phyloP scores from a whole-genome alignment of 2,797 vertebrate species.

The Tamandua tetradactyla region DNA sequence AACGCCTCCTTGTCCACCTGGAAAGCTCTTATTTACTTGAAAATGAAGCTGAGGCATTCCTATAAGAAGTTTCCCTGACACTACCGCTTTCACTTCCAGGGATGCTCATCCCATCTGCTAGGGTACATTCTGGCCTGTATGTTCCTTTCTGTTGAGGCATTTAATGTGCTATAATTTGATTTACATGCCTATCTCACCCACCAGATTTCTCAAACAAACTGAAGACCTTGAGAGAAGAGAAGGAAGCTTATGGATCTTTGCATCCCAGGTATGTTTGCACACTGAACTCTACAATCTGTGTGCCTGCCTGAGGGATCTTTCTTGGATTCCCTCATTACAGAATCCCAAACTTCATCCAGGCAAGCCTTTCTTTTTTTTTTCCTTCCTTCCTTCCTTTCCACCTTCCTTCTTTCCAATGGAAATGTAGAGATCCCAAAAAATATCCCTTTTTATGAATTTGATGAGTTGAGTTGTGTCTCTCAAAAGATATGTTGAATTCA shows the following conservation, averaged over 20 bases:
- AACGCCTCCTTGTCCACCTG: not conserved
- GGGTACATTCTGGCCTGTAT: not conserved
- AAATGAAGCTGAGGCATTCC: not conserved
- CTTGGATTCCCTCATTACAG: not conserved
- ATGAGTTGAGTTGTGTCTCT: too few species aligned
- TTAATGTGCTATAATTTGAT: fast-evolving
- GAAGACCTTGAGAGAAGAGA: not conserved
- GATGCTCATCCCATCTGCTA: not conserved
- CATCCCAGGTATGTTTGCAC: not conserved
- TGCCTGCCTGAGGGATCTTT: not conserved
- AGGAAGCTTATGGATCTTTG: not conserved
- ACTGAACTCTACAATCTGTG: fast-evolving
- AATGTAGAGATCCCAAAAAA: not conserved
- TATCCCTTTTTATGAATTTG: not conserved
- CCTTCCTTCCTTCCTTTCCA: not conserved
- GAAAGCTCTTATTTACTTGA: not conserved
- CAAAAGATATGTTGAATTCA: too few species aligned
- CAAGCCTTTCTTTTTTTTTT: not conserved
- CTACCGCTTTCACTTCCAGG: not conserved
- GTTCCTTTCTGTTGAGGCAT: not conserved
- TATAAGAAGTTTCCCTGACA: not conserved
- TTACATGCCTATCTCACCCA: not conserved
- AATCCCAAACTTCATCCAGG: not conserved
- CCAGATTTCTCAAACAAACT: not conserved
- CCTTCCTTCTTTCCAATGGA: not conserved